Evolutionary conservation across 2,888 invertebrate species (phyloP), one percentile per base, ranked within the genome.

Genomic region (Allygus modestus): DNA sequence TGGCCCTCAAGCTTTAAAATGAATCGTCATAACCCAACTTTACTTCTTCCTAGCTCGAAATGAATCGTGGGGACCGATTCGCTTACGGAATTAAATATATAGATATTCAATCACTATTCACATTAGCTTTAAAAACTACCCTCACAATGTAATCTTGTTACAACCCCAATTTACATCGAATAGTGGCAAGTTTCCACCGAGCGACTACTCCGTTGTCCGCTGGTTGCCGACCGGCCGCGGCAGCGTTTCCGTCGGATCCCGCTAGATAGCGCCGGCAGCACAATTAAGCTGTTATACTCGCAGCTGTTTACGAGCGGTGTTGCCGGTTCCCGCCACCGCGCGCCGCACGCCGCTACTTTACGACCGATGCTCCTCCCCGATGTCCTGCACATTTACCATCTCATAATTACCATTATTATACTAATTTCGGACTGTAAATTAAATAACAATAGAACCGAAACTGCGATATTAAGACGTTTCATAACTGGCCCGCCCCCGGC

Each of bases 341-440:
- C 69, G 73, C 73, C 20, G 41, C 41, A 15, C 58, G 23, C 1
- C 51, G 17, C 17, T 4, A 20, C 23, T 51, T 77, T 26, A 28
- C 15, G 4, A 33, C 54, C 46, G 79, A 79, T 79, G 79, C 79
- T 23, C 79, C 79, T 54, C 79, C 79, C 79, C 31, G 79, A 79
- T 79, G 79, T 54, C 58, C 79, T 11, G 26, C 77, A 28, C 79
- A 37, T 58, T 79, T 51, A 79, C 46, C 79, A 58, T 33, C 79
- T 20, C 5, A 20, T 79, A 79, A 79, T 79, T 54, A 79, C 79
- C 79, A 58, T 79, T 79, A 79, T 54, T 79, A 79, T 37, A 37
- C 58, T 58, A 79, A 79, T 79, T 79, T 79, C 58, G 58, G 37
- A n/a, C 79, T 33, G 79, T 79, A 79, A 79, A 79, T 79, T 79